A percentile compares a stretch with the other conserved stretches of the same genome.
phyloP scores from a whole-genome alignment of 1,140 invertebrate genomes.

The Heliconius himera region DNA sequence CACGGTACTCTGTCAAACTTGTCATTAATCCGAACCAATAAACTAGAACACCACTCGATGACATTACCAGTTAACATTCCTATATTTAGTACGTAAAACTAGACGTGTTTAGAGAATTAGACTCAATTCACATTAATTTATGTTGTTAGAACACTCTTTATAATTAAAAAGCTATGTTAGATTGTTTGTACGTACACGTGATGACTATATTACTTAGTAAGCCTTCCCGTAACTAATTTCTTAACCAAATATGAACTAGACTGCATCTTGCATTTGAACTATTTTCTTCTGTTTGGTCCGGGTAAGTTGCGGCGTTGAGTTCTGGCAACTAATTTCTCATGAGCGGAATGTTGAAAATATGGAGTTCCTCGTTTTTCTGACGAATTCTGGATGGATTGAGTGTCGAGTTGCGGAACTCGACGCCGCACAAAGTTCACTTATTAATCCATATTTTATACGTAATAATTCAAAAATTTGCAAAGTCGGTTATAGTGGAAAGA shows the following conservation, averaged over 20 bases:
- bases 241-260: too few relatives aligned
- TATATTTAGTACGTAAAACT: conserved; percentile 29
- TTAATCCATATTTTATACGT: neutral
- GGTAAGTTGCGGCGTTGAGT: too few relatives aligned
- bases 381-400: too few relatives aligned
- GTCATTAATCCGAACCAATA: neutral
- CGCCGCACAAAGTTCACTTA: too few relatives aligned
- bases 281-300: too few relatives aligned
- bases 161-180: neutral
- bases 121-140: conserved; percentile 17
- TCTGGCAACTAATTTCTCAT: too few relatives aligned
- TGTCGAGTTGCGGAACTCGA: too few relatives aligned
- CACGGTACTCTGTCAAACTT: too few relatives aligned
- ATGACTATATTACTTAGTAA: too few relatives aligned
- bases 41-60: neutral
- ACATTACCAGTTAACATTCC: neutral
- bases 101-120: conserved; percentile 19
- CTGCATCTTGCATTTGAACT: too few relatives aligned
- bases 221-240: neutral
- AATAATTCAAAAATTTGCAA: neutral
- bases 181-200: neutral
- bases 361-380: too few relatives aligned
- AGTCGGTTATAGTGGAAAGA: conserved; percentile 6
- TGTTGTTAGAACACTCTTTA: conserved; percentile 7
- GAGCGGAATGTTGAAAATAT: too few relatives aligned